Percentiles rank a stretch among this genome's conserved stretches.
Evolutionary conservation across 2,888 invertebrate species (phyloP).

Genomic region (Nemotelus pantherinus): DNA sequence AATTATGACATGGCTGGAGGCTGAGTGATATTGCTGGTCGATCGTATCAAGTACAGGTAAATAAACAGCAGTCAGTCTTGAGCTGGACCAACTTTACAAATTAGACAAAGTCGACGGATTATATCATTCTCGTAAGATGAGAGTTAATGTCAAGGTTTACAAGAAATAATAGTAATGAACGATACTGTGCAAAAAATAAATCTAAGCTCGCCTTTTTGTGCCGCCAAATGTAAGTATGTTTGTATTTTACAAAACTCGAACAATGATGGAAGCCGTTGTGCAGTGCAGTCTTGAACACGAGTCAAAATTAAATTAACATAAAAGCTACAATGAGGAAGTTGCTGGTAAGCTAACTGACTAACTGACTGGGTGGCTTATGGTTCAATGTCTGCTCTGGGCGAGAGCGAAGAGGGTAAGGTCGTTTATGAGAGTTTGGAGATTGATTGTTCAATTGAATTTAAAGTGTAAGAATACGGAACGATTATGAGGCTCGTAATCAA

Average conservation of each 20-base stretch:
- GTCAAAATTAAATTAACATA: constrained; percentile 2
- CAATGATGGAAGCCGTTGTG: neutral
- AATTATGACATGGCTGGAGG: constrained; percentile 42
- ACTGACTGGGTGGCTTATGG: no score
- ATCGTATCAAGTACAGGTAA: constrained; percentile 31
- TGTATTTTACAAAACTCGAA: neutral
- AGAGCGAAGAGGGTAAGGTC: no score
- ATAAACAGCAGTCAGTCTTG: constrained; percentile 30
- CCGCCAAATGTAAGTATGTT: no score
- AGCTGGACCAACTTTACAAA: constrained; percentile 37
- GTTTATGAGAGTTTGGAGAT: no score
- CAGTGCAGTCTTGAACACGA: neutral
- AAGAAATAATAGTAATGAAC: constrained; percentile 13
- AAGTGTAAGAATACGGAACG: no score
- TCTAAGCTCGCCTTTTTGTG: no score
- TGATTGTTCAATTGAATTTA: no score
- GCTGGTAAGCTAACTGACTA: neutral
- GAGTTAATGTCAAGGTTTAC: constrained; percentile 44
- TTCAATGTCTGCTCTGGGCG: no score
- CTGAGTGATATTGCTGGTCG: neutral
- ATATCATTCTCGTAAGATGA: constrained; percentile 42
- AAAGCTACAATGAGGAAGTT: constrained; percentile 12
- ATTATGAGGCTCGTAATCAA: no score
- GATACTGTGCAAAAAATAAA: neutral
- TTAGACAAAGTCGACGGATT: constrained; percentile 33